Evolutionary conservation across 2,888 invertebrate genomes (phyloP), one percentile per base, ranked within the genome.

Genomic region (Napeogenes sylphis): DNA sequence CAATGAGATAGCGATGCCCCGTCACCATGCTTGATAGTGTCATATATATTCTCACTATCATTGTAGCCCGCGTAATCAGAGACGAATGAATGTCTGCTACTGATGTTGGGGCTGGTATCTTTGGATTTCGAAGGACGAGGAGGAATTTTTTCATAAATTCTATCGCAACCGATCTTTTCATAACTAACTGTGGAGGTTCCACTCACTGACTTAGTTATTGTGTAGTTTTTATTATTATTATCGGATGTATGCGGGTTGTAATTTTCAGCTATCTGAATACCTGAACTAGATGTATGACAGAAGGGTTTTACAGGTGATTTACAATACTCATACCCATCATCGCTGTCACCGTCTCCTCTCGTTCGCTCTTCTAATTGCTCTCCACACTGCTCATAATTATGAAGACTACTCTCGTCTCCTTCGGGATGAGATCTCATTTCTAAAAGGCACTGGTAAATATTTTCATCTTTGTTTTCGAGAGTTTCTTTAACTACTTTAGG

Each of bases 41-140:
- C 93, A 70, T 93, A 93, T 67, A 93, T 93, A 71, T 93, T 93
- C 68, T 93, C 93, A 30, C 84, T 89, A 45, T 90, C 90, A 67
- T 87, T 90, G 71, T 90, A 90, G 2, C 80, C 80, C 0, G 81
- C 81, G 68, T 87, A 88, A 63, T 90, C 90, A 0, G 87, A 79
- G 3, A 83, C 78, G 62, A 84, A 82, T 0, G 89, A 90, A 74
- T 88, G 83, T 42, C 88, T 78, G 63, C 82, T 83, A 68, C 85
- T 85, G 70, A 82, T 83, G 21, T 77, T 83, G 0, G 90, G 90
- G 69, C 88, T 89, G 60, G 77, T 82, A 59, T 85, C 82, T 71
- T 88, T 87, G 0, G 84, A 84, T 69, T 86, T 85, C 0, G 80
- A 73, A 0, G 78, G 73, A 33, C 77, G 78, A 6, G 83, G 71